Evolutionary conservation across 2,113 vertebrate genomes (phyloP), one percentile per base, ranked within the genome.

Genomic region (Chionis minor): DNA sequence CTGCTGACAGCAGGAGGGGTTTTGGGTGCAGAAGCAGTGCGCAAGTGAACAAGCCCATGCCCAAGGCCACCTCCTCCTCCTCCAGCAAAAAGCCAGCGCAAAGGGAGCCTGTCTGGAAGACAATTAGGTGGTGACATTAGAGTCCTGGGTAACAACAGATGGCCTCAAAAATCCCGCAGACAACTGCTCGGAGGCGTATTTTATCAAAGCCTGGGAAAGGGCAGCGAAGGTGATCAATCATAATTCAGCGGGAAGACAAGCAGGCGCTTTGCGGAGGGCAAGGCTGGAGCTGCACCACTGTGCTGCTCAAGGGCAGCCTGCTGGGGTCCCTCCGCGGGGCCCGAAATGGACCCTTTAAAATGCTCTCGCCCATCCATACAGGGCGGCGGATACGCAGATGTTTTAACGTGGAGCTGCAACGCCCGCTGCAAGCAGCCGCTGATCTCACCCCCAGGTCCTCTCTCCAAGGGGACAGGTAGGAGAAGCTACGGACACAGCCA

Each of bases 161-260:
- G 67, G 78, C 33, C 59, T 52, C 72, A 73, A 49, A 78, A 88
- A 49, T 74, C 78, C 77, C 32, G 20, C 61, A 62, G 51, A 74
- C 75, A 75, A 72, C 81, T 66, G 72, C 78, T 81, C 1, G 1
- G 81, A 80, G n/a, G 55, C 3, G 1, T 67, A 62, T 81, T 77
- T 84, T 91, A 85, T 90, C 84, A 81, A 84, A 91, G 52, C 63
- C 75, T 91, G 79, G 47, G 69, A 88, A 94, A 91, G n/a, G 69
- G 47, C 75, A 79, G 33, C 0, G 0, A 81, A 84, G 51, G 21
- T 54, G 69, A 94, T 82, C 77, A 45, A 82, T 79, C 81, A 78
- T 82, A 85, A 85, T 75, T 75, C 65, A 82, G 42, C 4, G 3
- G 55, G 75, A 86, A 78, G 58, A 81, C 86, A 92, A 59, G 62